A percentile compares a stretch with the other conserved stretches of the same genome.
Conservation (phyloP, 1,140 invertebrate species). For the Hylyphantes graminicola region DNA sequence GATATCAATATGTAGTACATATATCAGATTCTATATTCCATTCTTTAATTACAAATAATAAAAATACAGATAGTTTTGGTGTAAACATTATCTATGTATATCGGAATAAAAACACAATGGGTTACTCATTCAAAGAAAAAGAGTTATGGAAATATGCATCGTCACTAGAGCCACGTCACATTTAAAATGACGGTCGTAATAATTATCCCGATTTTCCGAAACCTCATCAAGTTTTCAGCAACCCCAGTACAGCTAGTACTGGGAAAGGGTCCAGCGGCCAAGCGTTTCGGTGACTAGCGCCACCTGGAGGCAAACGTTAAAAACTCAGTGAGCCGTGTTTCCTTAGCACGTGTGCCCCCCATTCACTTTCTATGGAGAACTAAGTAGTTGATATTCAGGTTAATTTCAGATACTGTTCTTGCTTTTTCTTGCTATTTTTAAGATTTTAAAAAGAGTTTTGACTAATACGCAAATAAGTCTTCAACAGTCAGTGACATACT, state of each 20-base stretch:
- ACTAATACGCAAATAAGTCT: too few species aligned
- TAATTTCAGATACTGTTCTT: too few species aligned
- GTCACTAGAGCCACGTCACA: background rate
- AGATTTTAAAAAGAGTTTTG: too few species aligned
- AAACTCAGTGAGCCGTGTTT: constrained; percentile 37
- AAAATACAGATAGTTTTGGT: too few species aligned
- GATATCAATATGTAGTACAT: too few species aligned
- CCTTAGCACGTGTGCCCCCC: constrained; percentile 14
- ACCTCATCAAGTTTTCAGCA: constrained; percentile 37
- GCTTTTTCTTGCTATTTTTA: too few species aligned
- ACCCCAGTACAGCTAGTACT: background rate
- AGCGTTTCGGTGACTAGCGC: constrained; percentile 28
- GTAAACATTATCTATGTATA: too few species aligned
- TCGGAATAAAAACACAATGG: too few species aligned
- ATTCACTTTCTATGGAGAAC: background rate
- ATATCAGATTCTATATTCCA: too few species aligned
- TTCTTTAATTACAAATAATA: too few species aligned
- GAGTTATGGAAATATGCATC: background rate
- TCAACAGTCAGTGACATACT: too few species aligned
- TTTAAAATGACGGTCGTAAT: background rate
- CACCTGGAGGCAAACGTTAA: constrained; percentile 50
- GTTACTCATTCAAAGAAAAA: background rate
- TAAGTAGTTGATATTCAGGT: too few species aligned
- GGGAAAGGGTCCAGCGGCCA: background rate
- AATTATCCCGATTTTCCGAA: constrained; percentile 39